These are phyloP conservation scores for Rhinoraja longicauda DNA, from an alignment of 2,797 vertebrate genomes.

Conservation along the genomic window DNA sequence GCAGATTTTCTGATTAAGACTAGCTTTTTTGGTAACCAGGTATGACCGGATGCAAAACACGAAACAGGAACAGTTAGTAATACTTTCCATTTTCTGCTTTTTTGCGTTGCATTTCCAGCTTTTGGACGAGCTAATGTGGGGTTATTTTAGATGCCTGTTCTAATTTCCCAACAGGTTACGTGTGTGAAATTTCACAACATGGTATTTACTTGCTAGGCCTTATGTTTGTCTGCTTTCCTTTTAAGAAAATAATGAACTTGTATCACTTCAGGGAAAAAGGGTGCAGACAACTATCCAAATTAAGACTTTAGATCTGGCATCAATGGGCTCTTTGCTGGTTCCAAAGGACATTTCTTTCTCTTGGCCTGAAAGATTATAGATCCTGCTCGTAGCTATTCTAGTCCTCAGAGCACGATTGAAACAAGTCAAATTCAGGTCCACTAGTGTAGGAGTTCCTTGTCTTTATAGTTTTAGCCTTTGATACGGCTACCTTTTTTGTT, in stretches of 20 bases:
- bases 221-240: not conserved
- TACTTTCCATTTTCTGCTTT: too few relatives aligned
- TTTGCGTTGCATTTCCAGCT: too few relatives aligned
- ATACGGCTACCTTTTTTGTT: not conserved
- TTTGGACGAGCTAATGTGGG: not conserved
- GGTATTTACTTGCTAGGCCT: not conserved
- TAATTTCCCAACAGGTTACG: not conserved
- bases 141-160: not conserved
- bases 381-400: not conserved
- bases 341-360: not conserved
- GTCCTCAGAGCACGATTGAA: not conserved
- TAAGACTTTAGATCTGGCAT: not conserved
- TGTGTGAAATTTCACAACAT: not conserved
- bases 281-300: not conserved
- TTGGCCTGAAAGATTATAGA: not conserved
- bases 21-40: not conserved
- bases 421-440: not conserved
- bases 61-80: too few relatives aligned
- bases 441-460: not conserved
- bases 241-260: not conserved
- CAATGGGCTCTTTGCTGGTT: not conserved
- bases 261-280: constrained; percentile 15
- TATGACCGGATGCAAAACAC: too few relatives aligned
- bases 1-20: not conserved
- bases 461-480: not conserved